Evolutionary conservation across 2,797 vertebrate genomes (phyloP).

Genomic region (Schizopygopsis malacanthus): DNA sequence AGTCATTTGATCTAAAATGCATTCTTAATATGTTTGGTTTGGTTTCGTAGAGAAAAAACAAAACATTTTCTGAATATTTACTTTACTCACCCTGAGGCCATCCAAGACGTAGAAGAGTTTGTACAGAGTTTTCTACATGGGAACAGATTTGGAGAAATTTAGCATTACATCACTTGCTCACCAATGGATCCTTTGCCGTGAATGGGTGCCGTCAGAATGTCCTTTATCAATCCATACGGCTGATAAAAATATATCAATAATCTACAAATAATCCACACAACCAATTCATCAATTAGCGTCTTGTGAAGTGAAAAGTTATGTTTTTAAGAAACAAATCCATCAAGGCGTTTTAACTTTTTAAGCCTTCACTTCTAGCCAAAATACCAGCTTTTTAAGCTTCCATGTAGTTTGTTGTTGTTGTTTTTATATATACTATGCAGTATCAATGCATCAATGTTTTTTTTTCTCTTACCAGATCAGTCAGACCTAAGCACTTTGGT

Average conservation of each 20-base stretch:
- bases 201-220: no score
- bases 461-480: conserved; percentile 59
- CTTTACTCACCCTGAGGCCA: neutral
- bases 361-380: neutral
- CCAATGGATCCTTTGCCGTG: no score
- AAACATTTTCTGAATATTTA: neutral
- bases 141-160: neutral
- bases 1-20: neutral
- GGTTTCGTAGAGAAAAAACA: no score
- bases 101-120: neutral
- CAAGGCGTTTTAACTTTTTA: neutral
- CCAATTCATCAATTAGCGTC: neutral
- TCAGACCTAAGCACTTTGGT: conserved; percentile 84
- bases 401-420: neutral
- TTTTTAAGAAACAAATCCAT: neutral
- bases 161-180: neutral
- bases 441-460: neutral
- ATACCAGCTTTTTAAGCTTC: neutral
- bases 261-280: neutral
- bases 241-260: neutral
- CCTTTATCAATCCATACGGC: neutral
- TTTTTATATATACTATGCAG: neutral
- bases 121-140: neutral
- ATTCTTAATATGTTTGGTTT: no score
- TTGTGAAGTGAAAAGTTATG: neutral